Conservation (phyloP, 2,797 vertebrate genomes). For the Cossypha polioptera region DNA sequence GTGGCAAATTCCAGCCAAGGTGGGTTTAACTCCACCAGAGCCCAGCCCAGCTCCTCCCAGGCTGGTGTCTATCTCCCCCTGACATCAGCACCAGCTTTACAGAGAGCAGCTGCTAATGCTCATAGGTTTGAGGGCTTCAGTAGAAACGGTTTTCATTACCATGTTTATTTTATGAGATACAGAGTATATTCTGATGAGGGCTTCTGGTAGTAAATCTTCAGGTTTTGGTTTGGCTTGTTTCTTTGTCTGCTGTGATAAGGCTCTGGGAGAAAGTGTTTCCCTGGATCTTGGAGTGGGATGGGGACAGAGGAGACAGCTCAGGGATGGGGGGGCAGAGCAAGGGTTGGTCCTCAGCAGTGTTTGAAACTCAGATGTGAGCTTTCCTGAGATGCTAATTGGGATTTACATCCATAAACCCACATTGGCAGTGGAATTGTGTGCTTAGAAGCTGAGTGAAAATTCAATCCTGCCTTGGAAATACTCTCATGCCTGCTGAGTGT, state of each 20-base stretch:
- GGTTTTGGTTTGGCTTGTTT: background rate
- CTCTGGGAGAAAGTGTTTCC: rapidly evolving
- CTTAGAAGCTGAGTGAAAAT: background rate
- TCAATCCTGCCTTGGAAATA: background rate
- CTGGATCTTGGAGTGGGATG: background rate
- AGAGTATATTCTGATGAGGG: constrained; percentile 30
- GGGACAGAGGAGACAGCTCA: background rate
- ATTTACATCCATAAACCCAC: background rate
- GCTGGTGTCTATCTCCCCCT: background rate
- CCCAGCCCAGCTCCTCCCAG: background rate
- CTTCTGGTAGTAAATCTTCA: constrained; percentile 51
- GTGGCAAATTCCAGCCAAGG: background rate
- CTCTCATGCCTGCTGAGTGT: rapidly evolving
- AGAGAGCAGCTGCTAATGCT: constrained; percentile 55
- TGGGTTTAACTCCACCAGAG: background rate
- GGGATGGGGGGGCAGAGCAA: background rate
- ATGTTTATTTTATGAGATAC: constrained; percentile 56
- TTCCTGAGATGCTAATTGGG: background rate
- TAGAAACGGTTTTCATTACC: constrained; percentile 37
- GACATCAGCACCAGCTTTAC: constrained; percentile 5
- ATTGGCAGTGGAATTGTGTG: rapidly evolving
- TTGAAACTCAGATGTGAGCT: background rate
- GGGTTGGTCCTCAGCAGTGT: background rate
- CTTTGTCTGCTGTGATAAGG: background rate
- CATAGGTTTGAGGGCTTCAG: background rate